Evolutionary conservation across 1,140 invertebrate genomes (phyloP), one percentile per base, ranked within the genome.

Genomic region (Phortica variegata): DNA sequence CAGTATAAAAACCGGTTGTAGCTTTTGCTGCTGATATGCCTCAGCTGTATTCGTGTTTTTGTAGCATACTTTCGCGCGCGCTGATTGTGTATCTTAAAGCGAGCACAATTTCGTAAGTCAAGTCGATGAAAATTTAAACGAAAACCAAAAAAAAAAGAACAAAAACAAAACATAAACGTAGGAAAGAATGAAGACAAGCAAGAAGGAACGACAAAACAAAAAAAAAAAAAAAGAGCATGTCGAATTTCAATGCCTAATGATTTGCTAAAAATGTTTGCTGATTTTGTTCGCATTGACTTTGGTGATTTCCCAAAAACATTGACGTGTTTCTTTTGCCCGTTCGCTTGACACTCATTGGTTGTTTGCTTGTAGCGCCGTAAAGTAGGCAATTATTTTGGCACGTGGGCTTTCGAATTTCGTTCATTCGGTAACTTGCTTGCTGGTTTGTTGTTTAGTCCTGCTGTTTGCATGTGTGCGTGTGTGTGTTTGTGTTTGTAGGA

Each of bases 51-150:
- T 47, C 49, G 52, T 39, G 50, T 6, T 26, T 6, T 26, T 58
- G 60, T 68, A 66, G 51, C 60, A 68, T 60, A 62, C 57, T 69
- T 66, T 66, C 46, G 49, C 52, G 23, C 23, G 63, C 63, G 52
- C 56, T 62, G 62, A 66, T 66, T 66, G 59, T 62, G 41, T 43
- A 52, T 43, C 55, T 50, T 43, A 53, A 38, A 38, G 36, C 4
- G n/a, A n/a, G n/a, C n/a, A n/a, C n/a, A n/a, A n/a, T n/a, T n/a
- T n/a, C n/a, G 10, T 38, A 17, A n/a, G 33, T 4, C 33, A n/a
- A 34, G 10, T 34, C 33, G 33, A 4, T 15, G 33, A 10, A 34
- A n/a, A 10, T 56, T 52, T 52, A 56, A n/a, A n/a, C n/a, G n/a
- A n/a, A 56, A 49, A 40, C 36, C 34, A 32, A 52, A 15, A 58